Evolutionary conservation across 2,113 vertebrate species (phyloP).

Genomic region (Charina bottae): DNA sequence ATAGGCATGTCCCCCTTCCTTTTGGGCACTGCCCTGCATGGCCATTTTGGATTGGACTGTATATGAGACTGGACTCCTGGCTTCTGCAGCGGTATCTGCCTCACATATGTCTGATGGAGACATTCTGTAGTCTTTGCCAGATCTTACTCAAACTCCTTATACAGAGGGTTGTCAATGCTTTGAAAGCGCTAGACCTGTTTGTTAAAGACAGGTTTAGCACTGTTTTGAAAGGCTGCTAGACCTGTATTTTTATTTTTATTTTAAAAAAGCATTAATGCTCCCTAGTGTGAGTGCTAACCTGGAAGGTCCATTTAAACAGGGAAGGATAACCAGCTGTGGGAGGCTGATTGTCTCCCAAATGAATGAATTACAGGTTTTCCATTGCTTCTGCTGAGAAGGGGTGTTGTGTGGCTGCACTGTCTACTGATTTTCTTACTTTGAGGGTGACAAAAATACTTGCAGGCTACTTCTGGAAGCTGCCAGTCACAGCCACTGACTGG

Average conservation of each 20-base stretch:
- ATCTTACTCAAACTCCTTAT: background rate
- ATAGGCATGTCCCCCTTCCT: background rate
- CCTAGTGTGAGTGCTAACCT: background rate
- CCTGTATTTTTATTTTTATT: background rate
- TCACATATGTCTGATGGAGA: background rate
- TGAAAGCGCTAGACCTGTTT: background rate
- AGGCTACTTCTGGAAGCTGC: background rate
- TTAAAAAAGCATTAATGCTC: background rate
- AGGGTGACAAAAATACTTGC: background rate
- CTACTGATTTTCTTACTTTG: background rate
- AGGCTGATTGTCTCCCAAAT: background rate
- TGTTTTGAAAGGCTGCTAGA: background rate
- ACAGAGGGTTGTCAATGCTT: background rate
- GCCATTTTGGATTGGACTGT: background rate
- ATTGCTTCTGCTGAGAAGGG: background rate
- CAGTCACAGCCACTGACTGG: background rate
- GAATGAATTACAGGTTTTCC: background rate
- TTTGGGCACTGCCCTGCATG: background rate
- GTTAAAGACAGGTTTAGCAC: background rate
- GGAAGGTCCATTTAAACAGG: background rate
- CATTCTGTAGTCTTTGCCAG: background rate
- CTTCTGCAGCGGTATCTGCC: background rate
- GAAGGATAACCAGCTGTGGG: background rate
- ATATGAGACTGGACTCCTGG: background rate
- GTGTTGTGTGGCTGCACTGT: background rate